Evolutionary conservation across 1,140 invertebrate species (phyloP).

Genomic region (Magallana gigas): DNA sequence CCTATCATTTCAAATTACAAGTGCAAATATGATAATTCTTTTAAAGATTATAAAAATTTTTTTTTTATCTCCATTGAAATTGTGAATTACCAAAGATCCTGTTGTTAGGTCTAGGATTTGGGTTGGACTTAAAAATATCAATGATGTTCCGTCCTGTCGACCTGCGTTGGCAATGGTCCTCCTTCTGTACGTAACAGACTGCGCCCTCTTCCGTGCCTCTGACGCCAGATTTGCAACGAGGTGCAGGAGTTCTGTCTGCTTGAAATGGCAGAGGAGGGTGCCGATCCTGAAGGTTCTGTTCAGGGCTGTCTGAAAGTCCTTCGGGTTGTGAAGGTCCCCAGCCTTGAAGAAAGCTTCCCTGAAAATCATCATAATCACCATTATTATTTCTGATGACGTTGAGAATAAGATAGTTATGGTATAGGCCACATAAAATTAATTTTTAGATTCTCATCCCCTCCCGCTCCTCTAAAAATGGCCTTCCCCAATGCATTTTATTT

Average conservation of each 20-base stretch:
- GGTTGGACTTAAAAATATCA: too few species aligned
- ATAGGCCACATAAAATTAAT: too few species aligned
- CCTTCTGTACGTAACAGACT: neutral
- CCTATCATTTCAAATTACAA: too few species aligned
- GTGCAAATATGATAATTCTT: too few species aligned
- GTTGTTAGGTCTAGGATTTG: constrained; percentile 13
- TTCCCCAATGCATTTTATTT: too few species aligned
- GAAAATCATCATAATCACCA: neutral
- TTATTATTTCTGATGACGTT: too few species aligned
- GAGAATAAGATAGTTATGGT: too few species aligned
- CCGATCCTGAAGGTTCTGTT: constrained; percentile 15
- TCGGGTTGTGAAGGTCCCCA: constrained; percentile 32
- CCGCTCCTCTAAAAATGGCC: too few species aligned
- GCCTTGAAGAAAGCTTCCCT: constrained; percentile 32
- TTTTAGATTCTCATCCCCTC: too few species aligned
- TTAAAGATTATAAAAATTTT: too few species aligned
- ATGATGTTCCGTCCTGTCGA: neutral
- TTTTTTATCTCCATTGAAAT: too few species aligned
- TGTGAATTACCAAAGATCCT: constrained; percentile 12
- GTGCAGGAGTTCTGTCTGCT: neutral
- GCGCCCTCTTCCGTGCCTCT: neutral
- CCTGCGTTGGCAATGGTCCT: constrained; percentile 6
- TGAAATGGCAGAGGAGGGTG: constrained; percentile 16
- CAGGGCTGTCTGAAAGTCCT: constrained; percentile 16
- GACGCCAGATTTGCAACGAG: neutral